These are phyloP conservation scores for Bombylius major DNA, from an alignment of 2,888 invertebrate genomes.

Conservation along the genomic window DNA sequence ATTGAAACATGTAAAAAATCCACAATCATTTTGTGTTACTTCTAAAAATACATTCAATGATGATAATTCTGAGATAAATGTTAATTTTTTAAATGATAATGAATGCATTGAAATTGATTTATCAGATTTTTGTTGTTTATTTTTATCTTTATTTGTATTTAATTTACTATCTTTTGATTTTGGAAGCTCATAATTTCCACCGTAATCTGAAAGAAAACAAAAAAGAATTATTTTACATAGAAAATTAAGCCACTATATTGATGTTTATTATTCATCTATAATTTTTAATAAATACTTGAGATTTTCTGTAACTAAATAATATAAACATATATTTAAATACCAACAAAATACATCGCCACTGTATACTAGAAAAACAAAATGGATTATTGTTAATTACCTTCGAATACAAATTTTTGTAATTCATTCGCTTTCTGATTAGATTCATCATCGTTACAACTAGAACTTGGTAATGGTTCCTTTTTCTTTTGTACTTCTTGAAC, in stretches of 20 bases:
- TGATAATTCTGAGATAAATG: conserved; percentile 8
- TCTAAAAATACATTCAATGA: conserved; percentile 15
- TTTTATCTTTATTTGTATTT: not conserved
- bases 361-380: no score
- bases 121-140: not conserved
- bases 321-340: no score
- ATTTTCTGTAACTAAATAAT: no score
- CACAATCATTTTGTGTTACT: conserved; percentile 11
- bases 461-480: conserved; percentile 11
- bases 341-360: no score
- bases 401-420: not conserved
- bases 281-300: no score
- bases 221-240: not conserved
- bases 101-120: conserved; percentile 7
- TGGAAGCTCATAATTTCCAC: conserved; percentile 11
- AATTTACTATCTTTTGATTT: not conserved
- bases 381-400: not conserved
- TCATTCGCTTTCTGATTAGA: conserved; percentile 7
- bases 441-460: conserved; percentile 12
- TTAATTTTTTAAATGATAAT: conserved; percentile 12
- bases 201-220: conserved; percentile 10
- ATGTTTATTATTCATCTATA: no score
- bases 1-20: conserved; percentile 10
- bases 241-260: no score
- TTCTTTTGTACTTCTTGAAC: conserved; percentile 22